phyloP scores from a whole-genome alignment of 2,888 invertebrate genomes.

The Phorcus lineatus region DNA sequence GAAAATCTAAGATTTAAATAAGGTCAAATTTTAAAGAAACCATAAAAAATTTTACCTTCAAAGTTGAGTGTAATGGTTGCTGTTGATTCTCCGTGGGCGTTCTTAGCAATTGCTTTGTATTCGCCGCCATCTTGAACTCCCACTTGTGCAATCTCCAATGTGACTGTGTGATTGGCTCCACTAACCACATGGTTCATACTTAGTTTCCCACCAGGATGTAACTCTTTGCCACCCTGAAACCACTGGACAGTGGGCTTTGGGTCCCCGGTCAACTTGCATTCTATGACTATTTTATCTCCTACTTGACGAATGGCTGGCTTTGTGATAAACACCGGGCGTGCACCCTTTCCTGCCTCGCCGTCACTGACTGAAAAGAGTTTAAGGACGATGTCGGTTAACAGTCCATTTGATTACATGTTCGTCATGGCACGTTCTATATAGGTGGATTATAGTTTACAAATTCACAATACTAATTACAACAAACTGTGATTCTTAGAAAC shows the following conservation, averaged over 20 bases:
- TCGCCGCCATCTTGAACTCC: slow-evolving; percentile 88
- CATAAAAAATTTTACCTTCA: slow-evolving; percentile 65
- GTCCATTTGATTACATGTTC: no score
- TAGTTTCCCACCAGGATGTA: slow-evolving; percentile 88
- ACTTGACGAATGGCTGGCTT: slow-evolving; percentile 98
- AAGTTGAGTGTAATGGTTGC: slow-evolving; percentile 90
- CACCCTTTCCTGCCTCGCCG: slow-evolving; percentile 44
- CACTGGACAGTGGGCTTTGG: slow-evolving; percentile 91
- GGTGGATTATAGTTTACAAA: no score
- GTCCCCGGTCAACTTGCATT: slow-evolving; percentile 69
- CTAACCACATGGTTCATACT: slow-evolving; percentile 76
- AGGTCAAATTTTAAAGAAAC: no score
- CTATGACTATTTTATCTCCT: slow-evolving; percentile 85
- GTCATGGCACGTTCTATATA: no score
- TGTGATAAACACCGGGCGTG: slow-evolving; percentile 91
- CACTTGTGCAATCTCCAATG: slow-evolving; percentile 90
- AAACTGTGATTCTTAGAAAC: no score
- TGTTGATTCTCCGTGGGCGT: slow-evolving; percentile 92
- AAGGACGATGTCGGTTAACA: no score
- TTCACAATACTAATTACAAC: no score
- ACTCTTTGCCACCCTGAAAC: slow-evolving; percentile 91
- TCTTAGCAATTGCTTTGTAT: slow-evolving; percentile 94
- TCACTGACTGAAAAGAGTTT: slow-evolving; percentile 36
- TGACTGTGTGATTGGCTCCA: slow-evolving; percentile 87
- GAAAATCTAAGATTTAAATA: no score